Evolutionary conservation across 2,113 vertebrate species (phyloP).

Genomic region (Prolemur simus): DNA sequence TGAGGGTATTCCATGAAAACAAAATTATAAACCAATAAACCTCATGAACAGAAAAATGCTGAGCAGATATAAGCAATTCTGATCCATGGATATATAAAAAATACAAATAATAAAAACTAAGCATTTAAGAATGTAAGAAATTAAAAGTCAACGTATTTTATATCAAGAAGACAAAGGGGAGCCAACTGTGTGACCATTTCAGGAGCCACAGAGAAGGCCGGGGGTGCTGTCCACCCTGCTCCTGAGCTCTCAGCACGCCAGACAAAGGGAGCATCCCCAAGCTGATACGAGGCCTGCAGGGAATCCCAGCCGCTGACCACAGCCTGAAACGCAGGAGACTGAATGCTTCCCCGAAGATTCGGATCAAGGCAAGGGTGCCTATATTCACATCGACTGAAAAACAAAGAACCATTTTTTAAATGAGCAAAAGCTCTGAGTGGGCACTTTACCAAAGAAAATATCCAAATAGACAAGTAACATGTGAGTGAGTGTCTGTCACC

Average conservation of each 20-base stretch:
- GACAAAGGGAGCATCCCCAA: background rate
- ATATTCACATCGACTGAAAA: background rate
- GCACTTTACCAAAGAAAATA: background rate
- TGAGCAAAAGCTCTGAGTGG: background rate
- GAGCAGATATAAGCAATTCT: background rate
- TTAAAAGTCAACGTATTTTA: background rate
- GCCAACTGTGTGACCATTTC: background rate
- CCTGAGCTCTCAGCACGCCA: background rate
- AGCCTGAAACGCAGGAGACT: too few relatives aligned
- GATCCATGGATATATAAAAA: background rate
- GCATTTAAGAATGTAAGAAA: background rate
- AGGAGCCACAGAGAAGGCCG: background rate
- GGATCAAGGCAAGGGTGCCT: background rate
- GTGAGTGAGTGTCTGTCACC: background rate
- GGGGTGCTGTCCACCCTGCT: background rate
- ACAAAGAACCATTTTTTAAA: background rate
- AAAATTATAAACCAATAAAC: background rate
- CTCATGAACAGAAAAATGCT: background rate
- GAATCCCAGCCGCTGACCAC: too few relatives aligned
- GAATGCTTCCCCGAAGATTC: background rate
- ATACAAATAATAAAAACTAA: background rate
- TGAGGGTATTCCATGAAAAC: background rate
- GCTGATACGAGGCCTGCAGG: background rate
- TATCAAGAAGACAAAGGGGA: background rate
- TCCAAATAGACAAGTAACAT: rapidly evolving